Conservation (phyloP, 1,140 invertebrate species). For the Araneus ventricosus region DNA sequence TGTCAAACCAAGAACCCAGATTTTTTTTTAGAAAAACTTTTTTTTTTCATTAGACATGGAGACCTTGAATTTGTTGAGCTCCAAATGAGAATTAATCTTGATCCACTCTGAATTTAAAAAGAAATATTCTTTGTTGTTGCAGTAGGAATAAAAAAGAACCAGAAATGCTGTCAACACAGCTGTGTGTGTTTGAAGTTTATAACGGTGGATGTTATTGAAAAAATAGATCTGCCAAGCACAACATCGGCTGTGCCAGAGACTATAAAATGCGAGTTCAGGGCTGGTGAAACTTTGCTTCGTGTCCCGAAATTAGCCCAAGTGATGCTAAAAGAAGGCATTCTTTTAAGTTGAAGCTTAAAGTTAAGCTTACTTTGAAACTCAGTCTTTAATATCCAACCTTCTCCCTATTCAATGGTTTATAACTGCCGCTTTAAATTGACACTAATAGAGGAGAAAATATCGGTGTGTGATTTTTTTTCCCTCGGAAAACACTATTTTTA, state of each 20-base stretch:
- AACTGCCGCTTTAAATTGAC: too few species aligned
- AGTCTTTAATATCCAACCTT: too few species aligned
- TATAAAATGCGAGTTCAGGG: background rate
- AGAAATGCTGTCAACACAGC: background rate
- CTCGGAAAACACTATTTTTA: too few species aligned
- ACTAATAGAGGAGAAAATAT: too few species aligned
- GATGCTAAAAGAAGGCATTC: too few species aligned
- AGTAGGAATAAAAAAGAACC: background rate
- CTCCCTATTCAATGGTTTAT: too few species aligned
- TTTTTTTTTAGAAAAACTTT: background rate
- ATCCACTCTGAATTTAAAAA: background rate
- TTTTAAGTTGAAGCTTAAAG: too few species aligned
- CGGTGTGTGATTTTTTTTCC: too few species aligned
- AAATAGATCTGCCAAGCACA: background rate
- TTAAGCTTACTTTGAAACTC: too few species aligned
- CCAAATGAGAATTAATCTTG: background rate
- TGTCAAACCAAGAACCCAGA: background rate
- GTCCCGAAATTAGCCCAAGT: too few species aligned
- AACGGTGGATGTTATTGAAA: background rate
- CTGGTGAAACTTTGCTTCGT: too few species aligned
- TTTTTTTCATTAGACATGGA: background rate
- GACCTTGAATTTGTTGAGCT: background rate
- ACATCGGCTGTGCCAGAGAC: background rate
- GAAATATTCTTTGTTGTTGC: background rate
- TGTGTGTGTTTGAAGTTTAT: slow-evolving; percentile 9